Base-by-base conservation (phyloP, 2,888 invertebrate genomes). In the Drosophila anomalata region DNA sequence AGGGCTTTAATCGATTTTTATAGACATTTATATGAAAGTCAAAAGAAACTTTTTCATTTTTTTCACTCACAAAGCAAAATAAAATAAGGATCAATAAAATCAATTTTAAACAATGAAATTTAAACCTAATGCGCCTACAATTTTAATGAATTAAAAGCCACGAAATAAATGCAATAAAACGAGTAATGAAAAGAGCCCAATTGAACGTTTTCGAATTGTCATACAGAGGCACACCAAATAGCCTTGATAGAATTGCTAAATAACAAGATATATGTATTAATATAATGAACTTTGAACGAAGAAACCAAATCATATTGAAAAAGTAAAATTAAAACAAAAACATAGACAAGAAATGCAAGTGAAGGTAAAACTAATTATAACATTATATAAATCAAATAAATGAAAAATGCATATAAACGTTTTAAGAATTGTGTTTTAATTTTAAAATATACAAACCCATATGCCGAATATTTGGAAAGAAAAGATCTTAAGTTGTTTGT, bases 321-420 rank as follows among this genome's bases (percentile, higher is more conserved):
- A 63, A 42, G n/a, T 62, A 14, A 63, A 51, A 33, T 26, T 52
- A 51, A 47, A 66, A 57, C 58, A 65, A 58, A 11, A 51, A 75
- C 69, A 61, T 47, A 72, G 75, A 52, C 55, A 63, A 55, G 53
- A 56, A 55, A 57, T 50, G 36, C 41, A 67, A 73, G 74, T 73
- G 85, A 84, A 87, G 81, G 69, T 81, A 84, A 79, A 68, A 75
- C 61, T 54, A 65, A 76, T 70, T 56, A 72, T 73, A 85, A 82
- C 75, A 81, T 50, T 87, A 78, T 86, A 86, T 73, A 77, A 87
- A 75, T 88, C 79, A 75, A 89, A 89, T 89, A 84, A 88, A 88
- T 73, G 73, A 70, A 79, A 80, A 88, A 77, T 77, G 71, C 88
- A 76, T 85, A 85, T 88, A 83, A 88, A 88, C 78, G 87, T 83